Evolutionary conservation across 2,888 invertebrate species (phyloP).

Genomic region (Malthinus flaveolus): DNA sequence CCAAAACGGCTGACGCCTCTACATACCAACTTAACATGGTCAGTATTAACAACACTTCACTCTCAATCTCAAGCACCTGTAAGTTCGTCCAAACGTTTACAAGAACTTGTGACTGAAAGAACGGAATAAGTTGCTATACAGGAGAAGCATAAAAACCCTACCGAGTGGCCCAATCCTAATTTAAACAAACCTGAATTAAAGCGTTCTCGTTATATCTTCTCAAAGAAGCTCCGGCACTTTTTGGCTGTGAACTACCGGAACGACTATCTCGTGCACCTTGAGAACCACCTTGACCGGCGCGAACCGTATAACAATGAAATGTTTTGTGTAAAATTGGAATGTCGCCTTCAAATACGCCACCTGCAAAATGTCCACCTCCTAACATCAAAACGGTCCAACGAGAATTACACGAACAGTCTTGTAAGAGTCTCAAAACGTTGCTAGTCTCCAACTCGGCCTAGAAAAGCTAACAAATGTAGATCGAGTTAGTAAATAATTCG

Average conservation of each 20-base stretch:
- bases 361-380: slow-evolving; percentile 84
- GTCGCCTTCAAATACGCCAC: slow-evolving; percentile 65
- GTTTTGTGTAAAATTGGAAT: slow-evolving; percentile 73
- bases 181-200: slow-evolving; percentile 63
- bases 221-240: slow-evolving; percentile 80
- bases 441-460: slow-evolving; percentile 22
- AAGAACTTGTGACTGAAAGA: too few species aligned
- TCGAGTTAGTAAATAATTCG: slow-evolving; percentile 2
- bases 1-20: too few species aligned
- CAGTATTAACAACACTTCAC: too few species aligned
- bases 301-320: slow-evolving; percentile 81
- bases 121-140: too few species aligned
- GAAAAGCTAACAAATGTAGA: neutral
- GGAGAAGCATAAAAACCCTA: too few species aligned
- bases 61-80: too few species aligned
- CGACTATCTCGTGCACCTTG: slow-evolving; percentile 70
- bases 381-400: slow-evolving; percentile 79
- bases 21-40: too few species aligned
- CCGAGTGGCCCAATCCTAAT: too few species aligned
- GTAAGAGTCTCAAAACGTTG: slow-evolving; percentile 15
- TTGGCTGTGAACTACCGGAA: slow-evolving; percentile 63
- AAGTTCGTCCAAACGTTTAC: too few species aligned
- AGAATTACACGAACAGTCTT: slow-evolving; percentile 20
- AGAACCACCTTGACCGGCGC: slow-evolving; percentile 81
- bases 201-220: slow-evolving; percentile 79